These are phyloP conservation scores for Stichopus chloronotus DNA, from an alignment of 35 echinoderm and acorn worm species.

Conservation along the genomic window DNA sequence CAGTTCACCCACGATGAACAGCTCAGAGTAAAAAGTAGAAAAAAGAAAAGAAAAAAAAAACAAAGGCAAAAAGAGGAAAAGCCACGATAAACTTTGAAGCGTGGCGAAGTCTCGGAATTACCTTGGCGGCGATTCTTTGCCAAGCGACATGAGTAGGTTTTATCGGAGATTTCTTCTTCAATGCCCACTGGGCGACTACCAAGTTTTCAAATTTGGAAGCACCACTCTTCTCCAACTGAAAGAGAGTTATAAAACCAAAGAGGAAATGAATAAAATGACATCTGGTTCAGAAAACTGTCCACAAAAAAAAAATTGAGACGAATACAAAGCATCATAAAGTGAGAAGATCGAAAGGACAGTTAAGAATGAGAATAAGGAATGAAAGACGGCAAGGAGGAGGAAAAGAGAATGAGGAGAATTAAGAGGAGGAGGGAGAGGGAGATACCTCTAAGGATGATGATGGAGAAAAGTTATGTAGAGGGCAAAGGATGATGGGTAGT, in stretches of 20 bases:
- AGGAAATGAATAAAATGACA: neutral
- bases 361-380: neutral
- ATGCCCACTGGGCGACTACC: constrained; percentile 82
- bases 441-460: too few relatives aligned
- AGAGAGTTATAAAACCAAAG: neutral
- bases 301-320: neutral
- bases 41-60: too few relatives aligned
- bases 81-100: too few relatives aligned
- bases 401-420: too few relatives aligned
- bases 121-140: constrained; percentile 88
- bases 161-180: constrained; percentile 93
- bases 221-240: constrained; percentile 77
- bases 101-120: neutral
- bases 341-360: neutral
- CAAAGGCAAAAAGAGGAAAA: too few relatives aligned
- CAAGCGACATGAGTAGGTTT: constrained; percentile 82
- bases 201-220: constrained; percentile 87
- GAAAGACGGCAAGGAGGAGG: too few relatives aligned
- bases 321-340: neutral
- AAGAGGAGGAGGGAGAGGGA: too few relatives aligned
- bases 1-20: too few relatives aligned
- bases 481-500: too few relatives aligned
- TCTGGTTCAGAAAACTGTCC: neutral
- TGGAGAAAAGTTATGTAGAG: too few relatives aligned
- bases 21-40: too few relatives aligned